phyloP scores from a whole-genome alignment of 2,113 vertebrate genomes.

The Carollia perspicillata region DNA sequence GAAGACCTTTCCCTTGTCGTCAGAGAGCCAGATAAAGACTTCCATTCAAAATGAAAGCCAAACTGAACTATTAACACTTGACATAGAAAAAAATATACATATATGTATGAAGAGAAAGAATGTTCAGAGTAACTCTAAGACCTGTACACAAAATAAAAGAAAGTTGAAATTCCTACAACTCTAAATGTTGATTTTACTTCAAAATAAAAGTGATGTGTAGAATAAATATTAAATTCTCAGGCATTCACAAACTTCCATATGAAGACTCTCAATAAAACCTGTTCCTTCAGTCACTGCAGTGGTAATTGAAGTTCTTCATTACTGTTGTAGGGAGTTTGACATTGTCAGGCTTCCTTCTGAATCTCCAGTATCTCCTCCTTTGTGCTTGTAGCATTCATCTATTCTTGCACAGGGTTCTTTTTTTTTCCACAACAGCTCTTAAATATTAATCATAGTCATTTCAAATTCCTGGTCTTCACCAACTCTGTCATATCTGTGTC shows the following conservation, averaged over 20 bases:
- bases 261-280: neutral
- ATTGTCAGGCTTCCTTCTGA: neutral
- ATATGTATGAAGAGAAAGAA: neutral
- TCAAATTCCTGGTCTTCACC: neutral
- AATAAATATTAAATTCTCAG: neutral
- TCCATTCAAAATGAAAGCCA: conserved; percentile 72
- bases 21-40: conserved; percentile 73
- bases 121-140: neutral
- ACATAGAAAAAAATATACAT: conserved; percentile 36
- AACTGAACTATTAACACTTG: conserved; percentile 65
- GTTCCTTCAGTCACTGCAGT: neutral
- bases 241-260: neutral
- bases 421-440: neutral
- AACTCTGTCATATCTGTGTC: neutral
- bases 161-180: neutral
- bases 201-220: neutral
- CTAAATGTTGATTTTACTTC: conserved; percentile 8
- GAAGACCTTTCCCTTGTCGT: conserved; percentile 69
- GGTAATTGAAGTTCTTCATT: neutral
- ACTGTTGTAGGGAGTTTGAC: neutral
- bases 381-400: accelerated
- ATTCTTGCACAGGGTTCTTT: neutral
- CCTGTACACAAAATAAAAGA: neutral
- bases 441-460: neutral
- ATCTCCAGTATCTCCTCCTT: neutral